Conservation (phyloP, 2,113 vertebrate species). For the Notarius lentiginosus region DNA sequence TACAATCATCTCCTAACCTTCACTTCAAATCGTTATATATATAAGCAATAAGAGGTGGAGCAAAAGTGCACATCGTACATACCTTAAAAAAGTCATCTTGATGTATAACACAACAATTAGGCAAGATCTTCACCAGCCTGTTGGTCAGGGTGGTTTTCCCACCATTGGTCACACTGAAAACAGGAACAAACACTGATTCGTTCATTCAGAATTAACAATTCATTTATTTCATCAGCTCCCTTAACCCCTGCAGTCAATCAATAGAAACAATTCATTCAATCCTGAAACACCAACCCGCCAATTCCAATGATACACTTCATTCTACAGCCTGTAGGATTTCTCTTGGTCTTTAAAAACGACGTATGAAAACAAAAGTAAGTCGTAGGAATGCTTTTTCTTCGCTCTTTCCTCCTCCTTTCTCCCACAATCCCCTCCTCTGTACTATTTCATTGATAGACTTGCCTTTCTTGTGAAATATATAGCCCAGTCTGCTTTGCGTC, state of each 20-base stretch:
- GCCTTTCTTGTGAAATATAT: slow-evolving; percentile 59
- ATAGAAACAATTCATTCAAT: not conserved
- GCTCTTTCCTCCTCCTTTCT: slow-evolving; percentile 42
- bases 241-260: not conserved
- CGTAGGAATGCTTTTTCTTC: slow-evolving; percentile 53
- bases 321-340: slow-evolving; percentile 51
- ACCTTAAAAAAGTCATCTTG: slow-evolving; percentile 84
- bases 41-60: not conserved
- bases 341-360: slow-evolving; percentile 55
- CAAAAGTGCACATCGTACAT: slow-evolving; percentile 38
- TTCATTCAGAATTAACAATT: not conserved
- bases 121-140: slow-evolving; percentile 70
- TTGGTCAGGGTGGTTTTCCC: slow-evolving; percentile 80
- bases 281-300: slow-evolving; percentile 69
- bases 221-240: not conserved
- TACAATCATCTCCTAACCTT: not conserved
- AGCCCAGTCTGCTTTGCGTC: slow-evolving; percentile 60
- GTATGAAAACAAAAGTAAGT: slow-evolving; percentile 31
- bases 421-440: slow-evolving; percentile 55
- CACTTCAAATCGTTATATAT: not conserved
- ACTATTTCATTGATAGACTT: slow-evolving; percentile 80
- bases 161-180: slow-evolving; percentile 79
- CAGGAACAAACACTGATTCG: not conserved
- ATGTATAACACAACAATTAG: slow-evolving; percentile 80
- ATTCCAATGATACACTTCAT: slow-evolving; percentile 79